These are phyloP conservation scores for Eulemur rufifrons DNA, from an alignment of 2,113 vertebrate genomes.

Conservation along the genomic window DNA sequence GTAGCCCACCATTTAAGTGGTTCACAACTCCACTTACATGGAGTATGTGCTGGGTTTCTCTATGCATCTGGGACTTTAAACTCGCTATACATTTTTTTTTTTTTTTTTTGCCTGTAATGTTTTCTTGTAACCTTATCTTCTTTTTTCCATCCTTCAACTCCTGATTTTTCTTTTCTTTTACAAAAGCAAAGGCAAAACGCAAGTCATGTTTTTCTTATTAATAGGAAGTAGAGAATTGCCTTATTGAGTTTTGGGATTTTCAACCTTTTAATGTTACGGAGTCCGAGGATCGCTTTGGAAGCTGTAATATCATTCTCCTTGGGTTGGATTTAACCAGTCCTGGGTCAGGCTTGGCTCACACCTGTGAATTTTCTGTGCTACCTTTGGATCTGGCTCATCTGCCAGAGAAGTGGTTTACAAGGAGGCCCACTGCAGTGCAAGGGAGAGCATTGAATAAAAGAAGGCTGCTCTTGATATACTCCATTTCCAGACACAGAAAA, in stretches of 20 bases:
- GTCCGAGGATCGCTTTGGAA: neutral
- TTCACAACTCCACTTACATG: neutral
- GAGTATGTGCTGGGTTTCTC: neutral
- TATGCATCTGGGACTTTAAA: neutral
- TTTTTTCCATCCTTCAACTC: neutral
- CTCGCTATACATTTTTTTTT: neutral
- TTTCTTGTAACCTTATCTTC: neutral
- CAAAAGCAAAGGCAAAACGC: neutral
- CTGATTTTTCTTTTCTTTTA: neutral
- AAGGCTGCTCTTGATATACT: neutral
- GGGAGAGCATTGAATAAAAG: neutral
- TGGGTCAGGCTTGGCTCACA: neutral
- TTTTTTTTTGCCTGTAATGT: neutral
- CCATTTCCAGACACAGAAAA: neutral
- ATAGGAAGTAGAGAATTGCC: neutral
- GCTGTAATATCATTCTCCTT: neutral
- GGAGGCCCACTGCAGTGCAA: neutral
- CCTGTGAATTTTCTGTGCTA: neutral
- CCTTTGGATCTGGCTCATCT: neutral
- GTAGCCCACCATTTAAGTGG: accelerated
- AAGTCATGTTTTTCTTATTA: neutral
- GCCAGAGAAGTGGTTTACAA: neutral
- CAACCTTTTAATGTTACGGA: neutral
- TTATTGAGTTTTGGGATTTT: neutral
- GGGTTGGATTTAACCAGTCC: neutral